Percentiles rank a stretch among this genome's conserved stretches.
Evolutionary conservation across 2,888 invertebrate genomes (phyloP).

Genomic region (Gastracanthus pulcherrimus): DNA sequence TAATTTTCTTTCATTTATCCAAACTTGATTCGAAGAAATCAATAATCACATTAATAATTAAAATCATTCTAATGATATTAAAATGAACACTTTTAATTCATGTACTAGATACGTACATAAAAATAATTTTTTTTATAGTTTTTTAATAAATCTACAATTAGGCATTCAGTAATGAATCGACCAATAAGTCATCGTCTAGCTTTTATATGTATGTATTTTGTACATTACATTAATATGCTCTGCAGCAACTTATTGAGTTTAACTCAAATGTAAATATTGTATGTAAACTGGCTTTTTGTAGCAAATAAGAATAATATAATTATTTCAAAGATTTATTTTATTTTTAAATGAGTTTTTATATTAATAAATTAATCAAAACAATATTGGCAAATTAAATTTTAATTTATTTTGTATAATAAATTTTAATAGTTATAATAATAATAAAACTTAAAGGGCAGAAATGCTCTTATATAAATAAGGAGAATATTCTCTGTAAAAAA

Average conservation of each 20-base stretch:
- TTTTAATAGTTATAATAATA: no score
- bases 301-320: conserved; percentile 53
- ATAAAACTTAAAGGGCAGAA: no score
- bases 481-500: no score
- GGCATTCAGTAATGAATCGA: neutral
- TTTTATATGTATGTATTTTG: conserved; percentile 52
- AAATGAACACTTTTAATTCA: no score
- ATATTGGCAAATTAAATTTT: neutral
- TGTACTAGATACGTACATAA: neutral
- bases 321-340: conserved; percentile 58
- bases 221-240: conserved; percentile 36
- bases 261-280: conserved; percentile 65
- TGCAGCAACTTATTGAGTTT: conserved; percentile 42
- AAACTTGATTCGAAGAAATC: no score
- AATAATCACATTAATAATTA: no score
- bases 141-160: conserved; percentile 1
- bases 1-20: no score
- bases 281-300: conserved; percentile 59
- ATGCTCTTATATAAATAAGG: no score
- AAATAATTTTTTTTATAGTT: neutral
- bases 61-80: no score
- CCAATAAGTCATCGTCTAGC: conserved; percentile 23
- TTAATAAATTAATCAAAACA: neutral
- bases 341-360: conserved; percentile 16
- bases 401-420: no score